Conservation (phyloP, 1,140 invertebrate species). For the Steinernema khuongi region DNA sequence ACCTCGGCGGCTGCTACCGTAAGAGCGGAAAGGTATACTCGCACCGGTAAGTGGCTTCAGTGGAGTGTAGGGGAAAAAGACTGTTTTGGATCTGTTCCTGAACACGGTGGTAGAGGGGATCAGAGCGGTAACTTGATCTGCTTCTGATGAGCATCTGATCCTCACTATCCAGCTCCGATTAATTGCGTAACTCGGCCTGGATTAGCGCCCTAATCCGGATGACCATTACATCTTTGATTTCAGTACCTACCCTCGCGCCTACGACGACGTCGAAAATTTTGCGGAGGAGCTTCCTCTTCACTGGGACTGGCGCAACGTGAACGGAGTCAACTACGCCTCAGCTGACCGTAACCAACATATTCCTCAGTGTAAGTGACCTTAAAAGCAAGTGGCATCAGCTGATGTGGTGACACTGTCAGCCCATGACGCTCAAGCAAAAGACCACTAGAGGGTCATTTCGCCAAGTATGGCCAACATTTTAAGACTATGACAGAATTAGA, state of each 20-base stretch:
- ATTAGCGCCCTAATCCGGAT: no score
- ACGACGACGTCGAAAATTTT: constrained; percentile 40
- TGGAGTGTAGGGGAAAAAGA: neutral
- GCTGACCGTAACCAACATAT: constrained; percentile 61
- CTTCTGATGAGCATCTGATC: no score
- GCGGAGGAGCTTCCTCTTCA: constrained; percentile 54
- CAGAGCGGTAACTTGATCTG: no score
- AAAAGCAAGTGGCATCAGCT: constrained; percentile 12
- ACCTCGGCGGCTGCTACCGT: constrained; percentile 36
- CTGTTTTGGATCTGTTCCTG: no score
- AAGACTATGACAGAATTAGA: neutral
- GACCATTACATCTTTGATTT: constrained; percentile 18
- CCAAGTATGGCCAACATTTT: neutral
- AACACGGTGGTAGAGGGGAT: no score
- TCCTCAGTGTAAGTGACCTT: constrained; percentile 46
- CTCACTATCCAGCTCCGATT: no score
- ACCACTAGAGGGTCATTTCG: constrained; percentile 11
- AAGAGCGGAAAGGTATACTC: constrained; percentile 36
- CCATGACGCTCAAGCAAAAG: neutral
- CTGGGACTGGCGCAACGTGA: constrained; percentile 63
- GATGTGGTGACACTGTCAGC: neutral
- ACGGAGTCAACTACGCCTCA: constrained; percentile 61
- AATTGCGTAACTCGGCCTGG: no score
- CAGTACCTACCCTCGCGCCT: constrained; percentile 28
- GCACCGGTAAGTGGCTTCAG: constrained; percentile 25